These are phyloP conservation scores for Gopherus evgoodei DNA, from an alignment of 2,113 vertebrate species.

Conservation along the genomic window DNA sequence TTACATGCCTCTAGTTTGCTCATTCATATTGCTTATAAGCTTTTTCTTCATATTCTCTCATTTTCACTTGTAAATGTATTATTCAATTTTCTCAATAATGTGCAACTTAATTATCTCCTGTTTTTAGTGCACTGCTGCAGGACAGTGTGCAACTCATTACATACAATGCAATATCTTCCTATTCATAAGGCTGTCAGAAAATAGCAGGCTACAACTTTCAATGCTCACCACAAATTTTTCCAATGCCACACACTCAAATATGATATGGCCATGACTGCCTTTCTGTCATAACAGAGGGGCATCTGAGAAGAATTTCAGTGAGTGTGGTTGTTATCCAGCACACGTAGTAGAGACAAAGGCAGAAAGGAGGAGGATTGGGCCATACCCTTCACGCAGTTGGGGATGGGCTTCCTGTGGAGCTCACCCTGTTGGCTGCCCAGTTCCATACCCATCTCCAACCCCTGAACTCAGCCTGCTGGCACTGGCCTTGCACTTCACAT, in stretches of 20 bases:
- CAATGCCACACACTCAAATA: neutral
- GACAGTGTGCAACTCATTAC: neutral
- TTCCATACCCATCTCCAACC: no score
- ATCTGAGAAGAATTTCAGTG: neutral
- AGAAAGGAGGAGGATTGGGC: neutral
- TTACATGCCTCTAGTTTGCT: neutral
- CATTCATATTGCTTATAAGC: neutral
- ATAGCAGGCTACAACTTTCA: neutral
- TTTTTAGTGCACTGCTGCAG: neutral
- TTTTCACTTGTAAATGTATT: neutral
- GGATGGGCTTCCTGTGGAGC: no score
- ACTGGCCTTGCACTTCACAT: no score
- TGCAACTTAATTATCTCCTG: neutral
- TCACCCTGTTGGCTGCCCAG: no score
- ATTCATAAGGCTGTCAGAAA: neutral
- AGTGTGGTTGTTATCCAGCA: neutral
- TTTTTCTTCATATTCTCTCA: neutral
- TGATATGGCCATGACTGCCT: neutral
- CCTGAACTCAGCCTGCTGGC: neutral
- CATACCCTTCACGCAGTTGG: no score
- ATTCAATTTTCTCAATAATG: neutral
- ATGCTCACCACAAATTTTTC: neutral
- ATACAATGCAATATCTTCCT: neutral
- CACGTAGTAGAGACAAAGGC: neutral
- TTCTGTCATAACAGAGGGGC: neutral